A percentile compares a stretch with the other conserved stretches of the same genome.
Evolutionary conservation across 2,113 vertebrate genomes (phyloP).

Genomic region (Abramis brama): DNA sequence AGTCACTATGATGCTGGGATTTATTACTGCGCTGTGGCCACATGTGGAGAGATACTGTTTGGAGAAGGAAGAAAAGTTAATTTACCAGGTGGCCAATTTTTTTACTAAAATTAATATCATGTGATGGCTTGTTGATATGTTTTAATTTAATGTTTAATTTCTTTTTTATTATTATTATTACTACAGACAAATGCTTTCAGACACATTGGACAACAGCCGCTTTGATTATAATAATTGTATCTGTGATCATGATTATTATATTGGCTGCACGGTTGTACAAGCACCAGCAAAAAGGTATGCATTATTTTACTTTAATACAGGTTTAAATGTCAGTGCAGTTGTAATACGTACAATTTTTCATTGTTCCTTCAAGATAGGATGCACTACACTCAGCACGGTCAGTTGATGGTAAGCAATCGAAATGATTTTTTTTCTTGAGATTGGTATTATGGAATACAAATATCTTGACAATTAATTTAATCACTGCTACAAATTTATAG

Average conservation of each 20-base stretch:
- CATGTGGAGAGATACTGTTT: slow-evolving; percentile 62
- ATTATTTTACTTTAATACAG: background rate
- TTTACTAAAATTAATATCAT: background rate
- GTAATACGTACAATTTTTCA: background rate
- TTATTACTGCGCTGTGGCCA: slow-evolving; percentile 61
- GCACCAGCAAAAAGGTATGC: background rate
- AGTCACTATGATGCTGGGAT: slow-evolving; percentile 42
- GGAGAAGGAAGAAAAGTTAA: slow-evolving; percentile 49
- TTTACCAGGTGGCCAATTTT: background rate
- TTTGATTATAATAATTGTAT: background rate
- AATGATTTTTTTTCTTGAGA: background rate
- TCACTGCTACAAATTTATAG: background rate
- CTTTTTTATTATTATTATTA: background rate
- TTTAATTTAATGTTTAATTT: background rate
- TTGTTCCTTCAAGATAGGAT: background rate
- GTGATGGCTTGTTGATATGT: background rate
- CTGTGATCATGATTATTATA: background rate
- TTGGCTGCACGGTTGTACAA: background rate
- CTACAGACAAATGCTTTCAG: slow-evolving; percentile 10
- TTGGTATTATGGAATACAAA: background rate
- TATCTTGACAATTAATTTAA: background rate
- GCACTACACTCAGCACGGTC: background rate
- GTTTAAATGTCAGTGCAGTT: background rate
- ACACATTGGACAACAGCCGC: background rate
- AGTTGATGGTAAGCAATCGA: background rate